phyloP scores from a whole-genome alignment of 2,113 vertebrate genomes.

The Petrocephalus zakoni region DNA sequence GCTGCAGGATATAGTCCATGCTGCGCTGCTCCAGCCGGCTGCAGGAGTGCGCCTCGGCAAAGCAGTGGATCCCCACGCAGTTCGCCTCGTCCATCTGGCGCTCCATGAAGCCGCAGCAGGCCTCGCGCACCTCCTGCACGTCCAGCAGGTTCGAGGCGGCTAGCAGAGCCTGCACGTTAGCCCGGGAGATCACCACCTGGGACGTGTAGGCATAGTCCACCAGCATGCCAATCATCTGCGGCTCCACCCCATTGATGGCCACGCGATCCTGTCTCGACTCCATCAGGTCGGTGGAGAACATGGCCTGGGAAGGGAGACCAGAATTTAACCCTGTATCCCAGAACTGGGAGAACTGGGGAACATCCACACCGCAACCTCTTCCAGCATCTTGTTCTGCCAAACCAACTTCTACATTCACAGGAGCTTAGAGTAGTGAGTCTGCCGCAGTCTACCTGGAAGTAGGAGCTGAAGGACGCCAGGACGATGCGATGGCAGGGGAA shows the following conservation, averaged over 20 bases:
- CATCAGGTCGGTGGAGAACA: conserved; percentile 69
- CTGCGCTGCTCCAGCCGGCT: conserved; percentile 60
- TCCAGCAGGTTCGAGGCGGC: conserved; percentile 70
- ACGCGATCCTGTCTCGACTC: conserved; percentile 70
- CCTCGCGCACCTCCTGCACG: conserved; percentile 65
- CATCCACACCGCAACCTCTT: background rate
- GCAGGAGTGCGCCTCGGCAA: conserved; percentile 68
- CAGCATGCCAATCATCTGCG: conserved; percentile 71
- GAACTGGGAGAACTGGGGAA: background rate
- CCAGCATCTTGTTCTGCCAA: background rate
- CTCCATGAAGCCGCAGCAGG: conserved; percentile 69
- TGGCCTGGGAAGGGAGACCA: conserved; percentile 46
- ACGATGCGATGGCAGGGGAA: conserved; percentile 72
- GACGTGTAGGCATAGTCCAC: conserved; percentile 70
- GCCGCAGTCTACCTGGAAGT: conserved; percentile 59
- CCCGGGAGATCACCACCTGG: conserved; percentile 63
- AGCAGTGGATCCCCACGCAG: conserved; percentile 72
- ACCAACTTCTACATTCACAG: background rate
- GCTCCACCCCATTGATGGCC: conserved; percentile 69
- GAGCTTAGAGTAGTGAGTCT: background rate
- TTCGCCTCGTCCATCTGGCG: conserved; percentile 71
- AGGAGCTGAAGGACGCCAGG: conserved; percentile 69
- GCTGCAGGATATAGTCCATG: conserved; percentile 68
- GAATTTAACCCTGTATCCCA: background rate
- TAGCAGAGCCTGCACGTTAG: conserved; percentile 68